Conservation (phyloP, 1,140 invertebrate genomes). For the Zaprionus kolodkinae region DNA sequence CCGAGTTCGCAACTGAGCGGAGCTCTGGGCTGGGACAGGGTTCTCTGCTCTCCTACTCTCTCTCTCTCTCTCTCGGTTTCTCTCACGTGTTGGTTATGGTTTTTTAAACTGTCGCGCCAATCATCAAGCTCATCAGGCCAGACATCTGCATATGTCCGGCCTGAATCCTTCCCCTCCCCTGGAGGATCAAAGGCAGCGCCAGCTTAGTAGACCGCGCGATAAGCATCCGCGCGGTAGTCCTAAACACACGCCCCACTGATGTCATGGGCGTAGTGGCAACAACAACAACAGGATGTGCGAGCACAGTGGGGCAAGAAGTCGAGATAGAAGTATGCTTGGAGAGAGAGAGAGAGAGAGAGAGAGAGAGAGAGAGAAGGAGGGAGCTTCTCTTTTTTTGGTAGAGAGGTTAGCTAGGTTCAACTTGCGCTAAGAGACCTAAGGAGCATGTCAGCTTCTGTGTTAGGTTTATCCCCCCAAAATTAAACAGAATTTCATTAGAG, state of each 20-base stretch:
- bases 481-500: too few relatives aligned
- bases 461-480: too few relatives aligned
- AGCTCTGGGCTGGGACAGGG: background rate
- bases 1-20: slow-evolving; percentile 15
- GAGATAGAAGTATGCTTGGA: background rate
- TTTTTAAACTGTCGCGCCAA: slow-evolving; percentile 84
- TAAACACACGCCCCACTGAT: slow-evolving; percentile 6
- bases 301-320: too few relatives aligned
- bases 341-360: background rate
- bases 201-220: background rate
- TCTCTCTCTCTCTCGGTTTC: background rate
- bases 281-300: background rate
- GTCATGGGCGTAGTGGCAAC: slow-evolving; percentile 6
- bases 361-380: background rate
- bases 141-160: slow-evolving; percentile 13
- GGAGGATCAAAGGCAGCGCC: slow-evolving; percentile 7
- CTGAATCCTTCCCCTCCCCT: background rate
- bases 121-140: slow-evolving; percentile 50
- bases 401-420: too few relatives aligned
- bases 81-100: slow-evolving; percentile 74
- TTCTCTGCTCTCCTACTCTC: background rate
- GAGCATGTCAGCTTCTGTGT: too few relatives aligned
- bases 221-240: slow-evolving; percentile 5
- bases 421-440: too few relatives aligned
- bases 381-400: background rate